Evolutionary conservation across 2,888 invertebrate genomes (phyloP).

Genomic region (Eristalinus sepulchralis): DNA sequence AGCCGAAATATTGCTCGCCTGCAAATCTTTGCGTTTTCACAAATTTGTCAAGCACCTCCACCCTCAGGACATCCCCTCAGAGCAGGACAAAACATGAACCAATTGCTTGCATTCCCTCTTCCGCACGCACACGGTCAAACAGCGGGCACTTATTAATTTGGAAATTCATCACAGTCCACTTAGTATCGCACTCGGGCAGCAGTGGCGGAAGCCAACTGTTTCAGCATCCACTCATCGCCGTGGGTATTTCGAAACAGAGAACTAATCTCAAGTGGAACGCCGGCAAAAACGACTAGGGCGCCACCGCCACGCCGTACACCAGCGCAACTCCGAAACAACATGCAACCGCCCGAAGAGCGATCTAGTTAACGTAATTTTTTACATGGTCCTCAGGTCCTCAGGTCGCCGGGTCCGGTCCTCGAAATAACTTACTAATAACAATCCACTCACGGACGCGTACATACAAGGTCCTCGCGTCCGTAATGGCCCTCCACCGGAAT

Average conservation of each 20-base stretch:
- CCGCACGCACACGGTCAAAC: background rate
- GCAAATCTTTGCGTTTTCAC: too few species aligned
- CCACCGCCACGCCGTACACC: background rate
- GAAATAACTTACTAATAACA: constrained; percentile 50
- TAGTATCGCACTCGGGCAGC: background rate
- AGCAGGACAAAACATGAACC: background rate
- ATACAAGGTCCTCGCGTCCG: constrained; percentile 14
- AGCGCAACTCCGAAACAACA: background rate
- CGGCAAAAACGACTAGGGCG: background rate
- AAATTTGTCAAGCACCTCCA: background rate
- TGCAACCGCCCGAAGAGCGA: background rate
- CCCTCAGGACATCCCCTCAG: background rate
- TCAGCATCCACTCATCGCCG: background rate
- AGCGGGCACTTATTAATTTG: background rate
- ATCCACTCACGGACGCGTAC: constrained; percentile 53
- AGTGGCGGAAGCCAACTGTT: background rate
- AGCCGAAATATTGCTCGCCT: too few species aligned
- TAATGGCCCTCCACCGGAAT: constrained; percentile 34
- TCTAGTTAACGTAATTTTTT: constrained; percentile 50
- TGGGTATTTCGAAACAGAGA: background rate
- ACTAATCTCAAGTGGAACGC: background rate
- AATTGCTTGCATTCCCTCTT: background rate
- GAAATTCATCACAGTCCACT: background rate
- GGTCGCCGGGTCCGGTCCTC: background rate
- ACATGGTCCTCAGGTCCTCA: constrained; percentile 25